Evolutionary conservation across 2,888 invertebrate species (phyloP).

Genomic region (Drosophila cognata): DNA sequence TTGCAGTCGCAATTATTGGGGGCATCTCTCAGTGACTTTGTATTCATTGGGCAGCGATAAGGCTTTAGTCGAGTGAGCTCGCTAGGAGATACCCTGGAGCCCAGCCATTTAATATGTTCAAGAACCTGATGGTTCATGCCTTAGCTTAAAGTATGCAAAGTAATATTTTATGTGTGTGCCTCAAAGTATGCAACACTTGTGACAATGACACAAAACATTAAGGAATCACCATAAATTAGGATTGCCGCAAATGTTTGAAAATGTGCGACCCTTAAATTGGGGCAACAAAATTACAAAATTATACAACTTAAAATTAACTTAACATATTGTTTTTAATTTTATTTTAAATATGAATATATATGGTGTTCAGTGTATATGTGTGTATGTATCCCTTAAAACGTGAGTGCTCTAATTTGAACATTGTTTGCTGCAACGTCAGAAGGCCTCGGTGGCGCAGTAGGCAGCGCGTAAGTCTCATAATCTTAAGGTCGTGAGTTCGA

Average conservation of each 20-base stretch:
- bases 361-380: background rate
- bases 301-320: background rate
- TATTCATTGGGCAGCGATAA: background rate
- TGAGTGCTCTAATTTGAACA: background rate
- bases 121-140: background rate
- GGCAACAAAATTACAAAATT: background rate
- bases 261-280: background rate
- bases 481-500: conserved; percentile 84
- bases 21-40: conserved; percentile 9
- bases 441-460: conserved; percentile 85
- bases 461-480: conserved; percentile 85
- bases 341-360: background rate
- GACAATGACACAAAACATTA: too few species aligned
- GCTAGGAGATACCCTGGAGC: background rate
- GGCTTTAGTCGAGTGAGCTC: background rate
- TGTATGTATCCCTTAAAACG: background rate
- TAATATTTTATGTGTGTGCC: background rate
- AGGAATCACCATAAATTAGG: background rate
- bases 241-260: background rate
- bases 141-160: background rate
- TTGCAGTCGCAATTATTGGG: conserved; percentile 15
- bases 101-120: background rate
- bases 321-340: too few species aligned
- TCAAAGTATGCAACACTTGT: conserved; percentile 1
- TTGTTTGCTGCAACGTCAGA: conserved; percentile 5